A percentile compares a stretch with the other conserved stretches of the same genome.
Evolutionary conservation across 2,113 vertebrate genomes (phyloP).

Genomic region (Atlantisia rogersi): DNA sequence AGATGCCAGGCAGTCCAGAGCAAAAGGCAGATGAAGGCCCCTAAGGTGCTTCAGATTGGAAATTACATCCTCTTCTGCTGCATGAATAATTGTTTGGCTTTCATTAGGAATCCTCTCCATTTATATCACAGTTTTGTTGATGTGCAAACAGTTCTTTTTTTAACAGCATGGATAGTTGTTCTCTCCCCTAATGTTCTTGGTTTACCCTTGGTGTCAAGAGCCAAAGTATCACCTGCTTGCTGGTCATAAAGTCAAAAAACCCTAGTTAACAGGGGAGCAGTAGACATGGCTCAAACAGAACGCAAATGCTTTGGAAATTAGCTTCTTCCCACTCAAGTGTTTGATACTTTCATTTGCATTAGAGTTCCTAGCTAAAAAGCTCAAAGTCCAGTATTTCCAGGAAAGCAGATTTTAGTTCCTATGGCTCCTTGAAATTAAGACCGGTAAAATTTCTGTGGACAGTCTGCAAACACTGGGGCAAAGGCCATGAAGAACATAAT

Average conservation of each 20-base stretch:
- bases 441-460: not conserved
- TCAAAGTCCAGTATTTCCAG: not conserved
- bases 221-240: not conserved
- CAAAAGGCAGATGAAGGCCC: conserved; percentile 10
- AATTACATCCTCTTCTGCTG: conserved; percentile 14
- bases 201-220: not conserved
- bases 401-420: not conserved
- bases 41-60: conserved; percentile 16
- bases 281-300: not conserved
- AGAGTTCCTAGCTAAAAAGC: not conserved
- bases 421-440: not conserved
- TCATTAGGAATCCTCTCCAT: not conserved
- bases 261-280: not conserved
- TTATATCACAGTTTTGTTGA: conserved; percentile 2
- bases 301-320: not conserved
- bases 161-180: not conserved
- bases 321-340: not conserved
- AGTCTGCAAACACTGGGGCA: not conserved
- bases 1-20: conserved; percentile 32
- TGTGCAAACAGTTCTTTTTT: not conserved
- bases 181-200: not conserved
- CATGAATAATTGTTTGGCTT: conserved; percentile 4
- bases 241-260: not conserved
- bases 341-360: not conserved
- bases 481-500: not conserved